Evolutionary conservation across 1,140 invertebrate species (phyloP), one percentile per base, ranked within the genome.

Genomic region (Dolichoris vasculosae): DNA sequence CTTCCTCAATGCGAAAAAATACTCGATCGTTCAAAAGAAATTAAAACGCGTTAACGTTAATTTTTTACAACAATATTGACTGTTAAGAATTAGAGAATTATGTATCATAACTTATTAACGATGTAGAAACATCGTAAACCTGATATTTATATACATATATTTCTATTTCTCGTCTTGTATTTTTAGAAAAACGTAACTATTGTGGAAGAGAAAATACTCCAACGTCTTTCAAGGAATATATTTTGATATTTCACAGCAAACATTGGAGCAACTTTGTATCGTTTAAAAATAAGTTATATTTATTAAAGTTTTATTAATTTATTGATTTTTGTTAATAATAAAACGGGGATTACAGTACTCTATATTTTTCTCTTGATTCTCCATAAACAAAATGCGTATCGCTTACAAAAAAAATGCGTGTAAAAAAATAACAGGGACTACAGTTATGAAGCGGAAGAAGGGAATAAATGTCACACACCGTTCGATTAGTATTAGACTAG

Each of bases 401-500:
- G n/a, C n/a, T n/a, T n/a, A n/a, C n/a, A n/a, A n/a, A n/a, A n/a
- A n/a, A n/a, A n/a, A n/a, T n/a, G n/a, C n/a, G n/a, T n/a, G n/a
- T n/a, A n/a, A n/a, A n/a, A n/a, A n/a, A n/a, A n/a, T n/a, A n/a
- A n/a, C n/a, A n/a, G n/a, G n/a, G n/a, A n/a, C n/a, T 55, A 55
- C 20, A 55, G 20, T 48, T 20, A 73, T 43, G 69, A 15, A 55
- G 55, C 30, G 51, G 32, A 78, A 26, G n/a, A 51, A 82, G 63
- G 23, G 26, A 79, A 84, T 67, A 51, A 83, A 86, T 23, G 26
- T 48, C 55, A 20, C 38, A 79, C 38, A 43, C 55, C 35, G 40
- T 75, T 80, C 7, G 78, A 69, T 69, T 88, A 87, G 88, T 92
- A 90, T 89, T 90, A 90, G 91, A 91, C 91, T 93, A 92, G 91